Conservation (phyloP, 2,888 invertebrate species). For the Oxycera nigricornis region DNA sequence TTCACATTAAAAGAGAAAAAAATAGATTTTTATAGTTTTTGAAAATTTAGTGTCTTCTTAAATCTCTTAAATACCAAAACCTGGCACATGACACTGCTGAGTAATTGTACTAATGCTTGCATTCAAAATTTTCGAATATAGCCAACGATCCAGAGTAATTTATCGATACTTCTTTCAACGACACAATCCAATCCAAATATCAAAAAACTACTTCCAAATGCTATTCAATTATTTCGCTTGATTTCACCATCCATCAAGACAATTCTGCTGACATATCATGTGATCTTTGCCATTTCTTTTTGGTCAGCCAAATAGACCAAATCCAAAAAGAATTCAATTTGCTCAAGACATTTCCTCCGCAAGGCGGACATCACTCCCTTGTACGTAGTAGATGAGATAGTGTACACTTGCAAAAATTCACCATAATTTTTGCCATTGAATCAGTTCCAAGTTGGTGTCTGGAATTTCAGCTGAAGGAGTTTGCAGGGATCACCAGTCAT, state of each 20-base stretch:
- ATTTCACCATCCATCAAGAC: conserved; percentile 23
- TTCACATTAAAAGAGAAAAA: too few species aligned
- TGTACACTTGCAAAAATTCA: not conserved
- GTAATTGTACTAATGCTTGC: too few species aligned
- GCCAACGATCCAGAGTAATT: too few species aligned
- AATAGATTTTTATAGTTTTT: too few species aligned
- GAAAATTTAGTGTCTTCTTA: too few species aligned
- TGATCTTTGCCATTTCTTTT: conserved; percentile 22
- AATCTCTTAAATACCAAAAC: too few species aligned
- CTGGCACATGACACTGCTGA: too few species aligned
- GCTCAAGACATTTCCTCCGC: conserved; percentile 6
- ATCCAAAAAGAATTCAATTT: conserved; percentile 18
- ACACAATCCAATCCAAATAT: too few species aligned
- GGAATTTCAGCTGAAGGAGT: not conserved
- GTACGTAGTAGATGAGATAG: not conserved
- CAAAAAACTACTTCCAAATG: conserved; percentile 20
- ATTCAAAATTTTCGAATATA: too few species aligned
- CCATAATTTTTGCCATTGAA: not conserved
- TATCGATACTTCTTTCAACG: too few species aligned
- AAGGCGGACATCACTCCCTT: conserved; percentile 26
- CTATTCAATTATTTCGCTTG: conserved; percentile 17
- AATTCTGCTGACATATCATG: conserved; percentile 32
- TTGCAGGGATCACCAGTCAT: not conserved
- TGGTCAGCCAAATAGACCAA: not conserved
- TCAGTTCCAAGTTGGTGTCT: not conserved